These are phyloP conservation scores for Microctonus brassicae DNA, from an alignment of 2,888 invertebrate species.

Conservation along the genomic window DNA sequence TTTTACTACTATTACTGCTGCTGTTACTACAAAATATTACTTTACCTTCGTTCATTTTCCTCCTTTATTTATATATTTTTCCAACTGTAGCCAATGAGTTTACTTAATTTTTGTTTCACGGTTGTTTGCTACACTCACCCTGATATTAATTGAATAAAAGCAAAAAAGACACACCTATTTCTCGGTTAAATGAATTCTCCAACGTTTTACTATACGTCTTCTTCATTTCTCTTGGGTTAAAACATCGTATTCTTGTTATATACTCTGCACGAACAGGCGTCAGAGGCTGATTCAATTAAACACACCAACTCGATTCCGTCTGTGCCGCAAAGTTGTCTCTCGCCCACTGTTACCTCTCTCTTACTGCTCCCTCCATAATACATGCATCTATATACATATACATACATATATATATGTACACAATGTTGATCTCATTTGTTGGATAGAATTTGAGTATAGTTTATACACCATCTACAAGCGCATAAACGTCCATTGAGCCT, in stretches of 20 bases:
- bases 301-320: constrained; percentile 27
- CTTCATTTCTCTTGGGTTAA: not conserved
- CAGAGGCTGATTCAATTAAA: constrained; percentile 30
- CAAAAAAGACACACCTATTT: not conserved
- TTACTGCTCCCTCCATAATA: not conserved
- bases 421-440: constrained; percentile 5
- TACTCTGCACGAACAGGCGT: constrained; percentile 12
- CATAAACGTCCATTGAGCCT: constrained; percentile 1
- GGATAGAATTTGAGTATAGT: constrained; percentile 1
- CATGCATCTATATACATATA: not conserved
- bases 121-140: not conserved
- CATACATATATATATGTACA: not conserved
- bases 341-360: not conserved
- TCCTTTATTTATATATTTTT: not conserved
- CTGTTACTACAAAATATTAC: no score
- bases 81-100: not conserved
- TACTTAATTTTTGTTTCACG: not conserved
- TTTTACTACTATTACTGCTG: not conserved
- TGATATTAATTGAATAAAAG: not conserved
- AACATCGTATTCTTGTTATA: constrained; percentile 16
- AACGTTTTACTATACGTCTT: not conserved
- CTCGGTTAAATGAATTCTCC: constrained; percentile 22
- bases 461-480: not conserved
- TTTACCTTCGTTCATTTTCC: not conserved
- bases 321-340: constrained; percentile 1